Conservation (phyloP, 2,888 invertebrate species). For the Rhingia campestris region DNA sequence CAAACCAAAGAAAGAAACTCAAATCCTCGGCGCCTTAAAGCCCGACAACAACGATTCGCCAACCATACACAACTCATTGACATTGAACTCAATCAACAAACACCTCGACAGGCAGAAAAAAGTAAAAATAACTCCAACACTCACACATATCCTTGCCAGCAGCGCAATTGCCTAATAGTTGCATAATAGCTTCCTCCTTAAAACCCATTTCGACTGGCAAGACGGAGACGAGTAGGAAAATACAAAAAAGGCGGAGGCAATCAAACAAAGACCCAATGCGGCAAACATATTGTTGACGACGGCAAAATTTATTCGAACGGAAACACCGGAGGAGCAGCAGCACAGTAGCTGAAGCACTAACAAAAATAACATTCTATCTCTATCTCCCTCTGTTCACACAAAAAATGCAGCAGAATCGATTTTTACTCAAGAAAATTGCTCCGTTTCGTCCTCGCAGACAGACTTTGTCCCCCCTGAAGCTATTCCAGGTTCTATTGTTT, state of each 20-base stretch:
- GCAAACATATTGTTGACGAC: conserved; percentile 69
- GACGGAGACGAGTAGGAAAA: background rate
- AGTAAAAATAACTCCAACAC: background rate
- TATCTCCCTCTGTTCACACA: conserved; percentile 22
- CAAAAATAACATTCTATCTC: conserved; percentile 21
- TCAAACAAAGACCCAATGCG: conserved; percentile 61
- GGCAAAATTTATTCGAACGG: conserved; percentile 56
- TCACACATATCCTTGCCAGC: conserved; percentile 53
- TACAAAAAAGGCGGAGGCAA: conserved; percentile 28
- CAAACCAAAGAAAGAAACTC: background rate
- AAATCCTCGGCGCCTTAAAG: conserved; percentile 41
- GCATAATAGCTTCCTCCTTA: conserved; percentile 69
- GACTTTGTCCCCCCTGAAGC: conserved; percentile 10
- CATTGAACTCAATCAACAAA: conserved; percentile 70
- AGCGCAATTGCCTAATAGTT: conserved; percentile 71
- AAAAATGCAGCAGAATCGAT: conserved; percentile 69
- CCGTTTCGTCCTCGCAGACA: conserved; percentile 45
- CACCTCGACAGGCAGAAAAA: conserved; percentile 41
- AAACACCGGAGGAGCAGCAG: conserved; percentile 14
- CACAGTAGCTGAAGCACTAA: background rate
- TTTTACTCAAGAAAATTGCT: conserved; percentile 70
- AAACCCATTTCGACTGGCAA: conserved; percentile 41
- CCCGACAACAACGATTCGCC: conserved; percentile 7
- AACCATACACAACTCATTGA: conserved; percentile 42
- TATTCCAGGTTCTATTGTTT: conserved; percentile 31